phyloP scores from a whole-genome alignment of 2,888 invertebrate species.

The Chirona hameri region DNA sequence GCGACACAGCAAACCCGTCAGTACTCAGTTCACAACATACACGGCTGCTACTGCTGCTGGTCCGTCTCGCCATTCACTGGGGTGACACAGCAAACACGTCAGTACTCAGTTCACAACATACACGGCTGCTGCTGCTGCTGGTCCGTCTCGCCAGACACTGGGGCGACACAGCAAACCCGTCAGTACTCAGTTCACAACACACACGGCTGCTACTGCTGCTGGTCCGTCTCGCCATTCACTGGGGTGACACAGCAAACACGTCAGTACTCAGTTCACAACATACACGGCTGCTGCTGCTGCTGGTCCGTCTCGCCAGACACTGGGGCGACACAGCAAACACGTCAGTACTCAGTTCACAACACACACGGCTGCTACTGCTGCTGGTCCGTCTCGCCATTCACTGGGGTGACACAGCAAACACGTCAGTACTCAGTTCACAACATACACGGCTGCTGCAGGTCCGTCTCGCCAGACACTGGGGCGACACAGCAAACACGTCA shows the following conservation, averaged over 20 bases:
- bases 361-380: constrained; percentile 79
- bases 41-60: too few relatives aligned
- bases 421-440: neutral
- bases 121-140: too few relatives aligned
- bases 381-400: constrained; percentile 69
- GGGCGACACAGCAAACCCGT: neutral
- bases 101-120: too few relatives aligned
- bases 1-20: too few relatives aligned
- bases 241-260: neutral
- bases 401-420: constrained; percentile 32
- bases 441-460: constrained; percentile 67
- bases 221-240: constrained; percentile 66
- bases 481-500: too few relatives aligned
- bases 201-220: constrained; percentile 84
- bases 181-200: neutral
- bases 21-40: too few relatives aligned
- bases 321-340: constrained; percentile 24
- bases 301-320: constrained; percentile 69
- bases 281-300: constrained; percentile 79
- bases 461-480: constrained; percentile 61
- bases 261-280: neutral
- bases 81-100: too few relatives aligned
- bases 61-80: too few relatives aligned
- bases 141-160: constrained; percentile 1
- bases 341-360: neutral